Evolutionary conservation across 2,797 vertebrate genomes (phyloP).

Genomic region (Spinus olivaceus): DNA sequence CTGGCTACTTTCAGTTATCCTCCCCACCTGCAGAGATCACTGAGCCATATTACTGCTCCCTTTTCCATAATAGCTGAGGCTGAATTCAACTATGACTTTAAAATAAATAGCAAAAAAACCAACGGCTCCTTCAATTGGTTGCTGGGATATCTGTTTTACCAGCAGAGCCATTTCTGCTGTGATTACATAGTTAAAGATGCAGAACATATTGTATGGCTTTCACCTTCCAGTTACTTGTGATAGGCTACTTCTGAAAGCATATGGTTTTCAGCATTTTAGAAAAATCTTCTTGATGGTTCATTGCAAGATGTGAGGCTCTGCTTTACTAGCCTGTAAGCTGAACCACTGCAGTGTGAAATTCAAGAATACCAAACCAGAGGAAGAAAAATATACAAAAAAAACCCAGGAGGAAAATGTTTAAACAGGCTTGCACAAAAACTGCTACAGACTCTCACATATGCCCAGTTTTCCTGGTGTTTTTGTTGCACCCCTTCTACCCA

Average conservation of each 20-base stretch:
- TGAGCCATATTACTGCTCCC: not conserved
- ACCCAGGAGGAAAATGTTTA: not conserved
- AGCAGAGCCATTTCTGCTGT: not conserved
- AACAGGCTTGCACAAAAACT: not conserved
- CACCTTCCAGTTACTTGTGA: not conserved
- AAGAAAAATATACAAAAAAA: not conserved
- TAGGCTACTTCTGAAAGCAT: not conserved
- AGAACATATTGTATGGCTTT: not conserved
- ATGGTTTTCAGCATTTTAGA: not conserved
- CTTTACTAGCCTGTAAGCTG: not conserved
- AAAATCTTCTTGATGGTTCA: not conserved
- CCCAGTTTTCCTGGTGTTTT: not conserved
- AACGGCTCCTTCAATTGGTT: not conserved
- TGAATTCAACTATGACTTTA: not conserved
- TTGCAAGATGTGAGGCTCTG: not conserved
- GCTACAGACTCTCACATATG: accelerated
- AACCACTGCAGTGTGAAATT: not conserved
- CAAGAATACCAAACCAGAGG: not conserved
- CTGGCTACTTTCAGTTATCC: not conserved
- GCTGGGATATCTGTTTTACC: not conserved
- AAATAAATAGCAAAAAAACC: not conserved
- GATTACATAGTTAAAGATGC: not conserved
- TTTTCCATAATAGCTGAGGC: not conserved
- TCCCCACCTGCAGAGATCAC: not conserved
- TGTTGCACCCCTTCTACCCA: not conserved